phyloP scores from a whole-genome alignment of 1,140 invertebrate species.

The Cotesia vestalis region DNA sequence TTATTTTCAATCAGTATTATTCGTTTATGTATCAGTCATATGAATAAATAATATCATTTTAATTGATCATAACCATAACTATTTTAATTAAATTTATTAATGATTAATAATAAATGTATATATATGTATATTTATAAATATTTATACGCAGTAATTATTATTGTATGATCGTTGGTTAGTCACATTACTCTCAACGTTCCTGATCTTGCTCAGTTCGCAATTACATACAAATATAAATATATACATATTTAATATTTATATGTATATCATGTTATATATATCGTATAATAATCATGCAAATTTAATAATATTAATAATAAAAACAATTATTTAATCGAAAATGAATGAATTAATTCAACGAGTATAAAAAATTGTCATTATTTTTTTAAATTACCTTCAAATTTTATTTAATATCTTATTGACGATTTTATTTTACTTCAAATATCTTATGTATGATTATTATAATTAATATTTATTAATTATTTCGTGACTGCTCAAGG shows the following conservation, averaged over 20 bases:
- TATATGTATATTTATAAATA: neutral
- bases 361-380: conserved; percentile 38
- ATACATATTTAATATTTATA: conserved; percentile 25
- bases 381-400: conserved; percentile 21
- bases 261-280: conserved; percentile 28
- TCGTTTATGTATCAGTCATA: too few species aligned
- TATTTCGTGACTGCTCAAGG: conserved; percentile 44
- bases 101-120: neutral
- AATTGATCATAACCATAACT: too few species aligned
- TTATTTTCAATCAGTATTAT: too few species aligned
- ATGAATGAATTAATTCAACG: conserved; percentile 39
- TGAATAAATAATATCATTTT: too few species aligned
- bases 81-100: conserved; percentile 2
- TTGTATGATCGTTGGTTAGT: conserved; percentile 16
- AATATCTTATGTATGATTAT: conserved; percentile 29
- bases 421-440: neutral
- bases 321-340: conserved; percentile 35
- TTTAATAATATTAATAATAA: conserved; percentile 15
- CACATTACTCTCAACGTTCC: conserved; percentile 31
- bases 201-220: conserved; percentile 9
- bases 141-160: conserved; percentile 18
- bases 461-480: conserved; percentile 23
- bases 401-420: conserved; percentile 33
- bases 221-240: neutral
- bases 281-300: conserved; percentile 17